Percentiles rank a stretch among this genome's conserved stretches.
These are phyloP conservation scores for Hylaeus volcanicus DNA, from an alignment of 1,140 invertebrate species.

Conservation along the genomic window DNA sequence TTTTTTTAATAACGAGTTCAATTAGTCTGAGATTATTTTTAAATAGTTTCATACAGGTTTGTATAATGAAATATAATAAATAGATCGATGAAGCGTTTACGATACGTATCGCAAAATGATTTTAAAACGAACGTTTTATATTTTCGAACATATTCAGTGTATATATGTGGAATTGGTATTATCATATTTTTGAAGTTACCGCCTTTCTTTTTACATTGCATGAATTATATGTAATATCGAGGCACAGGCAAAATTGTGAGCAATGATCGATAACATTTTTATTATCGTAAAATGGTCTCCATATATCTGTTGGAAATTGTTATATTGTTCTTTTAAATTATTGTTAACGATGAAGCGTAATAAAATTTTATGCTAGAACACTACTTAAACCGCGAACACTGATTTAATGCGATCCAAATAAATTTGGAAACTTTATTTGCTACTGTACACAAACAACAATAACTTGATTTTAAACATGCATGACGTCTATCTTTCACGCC, in stretches of 20 bases:
- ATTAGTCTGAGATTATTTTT: background rate
- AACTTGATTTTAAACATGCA: conserved; percentile 53
- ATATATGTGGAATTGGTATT: background rate
- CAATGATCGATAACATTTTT: background rate
- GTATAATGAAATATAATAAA: background rate
- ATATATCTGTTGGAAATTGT: background rate
- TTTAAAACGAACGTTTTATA: background rate
- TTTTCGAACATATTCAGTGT: background rate
- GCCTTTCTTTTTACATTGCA: conserved; percentile 29
- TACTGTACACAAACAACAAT: conserved; percentile 29
- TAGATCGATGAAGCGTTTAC: background rate
- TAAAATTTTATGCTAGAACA: background rate
- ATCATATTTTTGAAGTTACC: background rate
- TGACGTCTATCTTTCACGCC: conserved; percentile 49
- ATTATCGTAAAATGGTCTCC: background rate
- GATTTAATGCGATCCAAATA: conserved; percentile 1
- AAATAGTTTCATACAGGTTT: background rate
- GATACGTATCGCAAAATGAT: background rate
- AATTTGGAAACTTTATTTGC: conserved; percentile 27
- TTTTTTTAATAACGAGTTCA: conserved; percentile 8
- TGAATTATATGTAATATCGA: conserved; percentile 22
- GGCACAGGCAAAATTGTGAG: background rate
- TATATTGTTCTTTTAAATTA: background rate
- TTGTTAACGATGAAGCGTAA: background rate
- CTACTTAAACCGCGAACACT: background rate